Evolutionary conservation across 2,797 vertebrate species (phyloP).

Genomic region (Neostethus bicornis): DNA sequence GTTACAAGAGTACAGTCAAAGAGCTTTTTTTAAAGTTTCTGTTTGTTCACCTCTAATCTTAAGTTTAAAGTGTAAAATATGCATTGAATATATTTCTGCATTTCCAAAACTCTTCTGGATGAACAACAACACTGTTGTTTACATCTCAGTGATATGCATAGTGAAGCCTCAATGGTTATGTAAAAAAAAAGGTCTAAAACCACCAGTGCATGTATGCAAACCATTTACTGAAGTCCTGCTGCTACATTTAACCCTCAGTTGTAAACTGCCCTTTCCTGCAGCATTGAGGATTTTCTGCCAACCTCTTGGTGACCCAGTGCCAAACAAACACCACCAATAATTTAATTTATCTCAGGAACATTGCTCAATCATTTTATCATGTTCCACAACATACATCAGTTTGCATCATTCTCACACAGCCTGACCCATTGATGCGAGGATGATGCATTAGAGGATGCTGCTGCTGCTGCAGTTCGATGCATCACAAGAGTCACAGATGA

Average conservation of each 20-base stretch:
- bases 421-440: conserved; percentile 29
- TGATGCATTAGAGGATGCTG: conserved; percentile 54
- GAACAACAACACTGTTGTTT: background rate
- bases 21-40: conserved; percentile 3
- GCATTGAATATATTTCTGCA: background rate
- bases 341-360: conserved; percentile 12
- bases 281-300: conserved; percentile 50
- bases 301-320: conserved; percentile 51
- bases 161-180: background rate
- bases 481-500: conserved; percentile 39
- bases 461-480: conserved; percentile 57
- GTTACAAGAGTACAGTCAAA: conserved; percentile 1
- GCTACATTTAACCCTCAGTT: conserved; percentile 24
- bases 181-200: conserved; percentile 3
- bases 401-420: conserved; percentile 37
- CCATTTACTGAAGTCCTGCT: conserved; percentile 3
- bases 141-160: background rate
- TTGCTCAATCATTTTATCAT: conserved; percentile 8
- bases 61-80: background rate
- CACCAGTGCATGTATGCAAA: background rate
- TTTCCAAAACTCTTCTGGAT: background rate
- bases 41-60: background rate
- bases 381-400: conserved; percentile 33
- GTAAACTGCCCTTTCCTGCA: conserved; percentile 44
- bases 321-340: conserved; percentile 16